Evolutionary conservation across 2,888 invertebrate species (phyloP), one percentile per base, ranked within the genome.

Genomic region (Mactromeris polynyma): DNA sequence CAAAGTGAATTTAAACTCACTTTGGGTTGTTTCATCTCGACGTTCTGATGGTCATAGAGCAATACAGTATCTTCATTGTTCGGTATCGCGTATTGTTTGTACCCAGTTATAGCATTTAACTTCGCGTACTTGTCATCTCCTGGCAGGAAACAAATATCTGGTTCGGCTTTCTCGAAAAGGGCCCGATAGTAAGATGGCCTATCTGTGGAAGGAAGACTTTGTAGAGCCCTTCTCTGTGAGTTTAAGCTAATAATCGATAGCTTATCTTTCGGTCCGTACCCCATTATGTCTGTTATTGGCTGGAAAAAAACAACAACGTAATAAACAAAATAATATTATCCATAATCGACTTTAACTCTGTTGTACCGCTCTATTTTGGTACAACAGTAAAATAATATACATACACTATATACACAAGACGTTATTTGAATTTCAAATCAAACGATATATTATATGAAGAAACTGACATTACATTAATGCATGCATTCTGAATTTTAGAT

Each of bases 111-210:
- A 19, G 64, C 85, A 21, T 64, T 58, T 19, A 85, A 0, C 6
- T 42, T 85, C 9, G 64, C 69, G 17, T n/a, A 40, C 33, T 85
- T 80, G n/a, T 85, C 85, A 42, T 85, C 85, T 11, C 85, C 85
- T 2, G 85, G 85, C 0, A 85, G 80, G 21, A 85, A 81, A 31
- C 85, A 85, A 31, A 85, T 85, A 42, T 64, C 85, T 17, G 85
- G 85, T 26, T 73, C 42, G 4, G 69, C 79, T 38, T 38, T 42
- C 33, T 85, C 64, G 17, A 85, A 77, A 2, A 85, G 21, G 0
- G 38, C 36, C 42, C 58, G 64, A 17, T 80, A 40, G 26, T 85
- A 85, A 21, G 80, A 33, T 40, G 80, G 79, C n/a, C 85, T 38
- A 7, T 85, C 64, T 9, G 31, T 26, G 7, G 17, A 0, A 0